Conservation (phyloP, 2,113 vertebrate genomes). For the Oenanthe oenanthe region DNA sequence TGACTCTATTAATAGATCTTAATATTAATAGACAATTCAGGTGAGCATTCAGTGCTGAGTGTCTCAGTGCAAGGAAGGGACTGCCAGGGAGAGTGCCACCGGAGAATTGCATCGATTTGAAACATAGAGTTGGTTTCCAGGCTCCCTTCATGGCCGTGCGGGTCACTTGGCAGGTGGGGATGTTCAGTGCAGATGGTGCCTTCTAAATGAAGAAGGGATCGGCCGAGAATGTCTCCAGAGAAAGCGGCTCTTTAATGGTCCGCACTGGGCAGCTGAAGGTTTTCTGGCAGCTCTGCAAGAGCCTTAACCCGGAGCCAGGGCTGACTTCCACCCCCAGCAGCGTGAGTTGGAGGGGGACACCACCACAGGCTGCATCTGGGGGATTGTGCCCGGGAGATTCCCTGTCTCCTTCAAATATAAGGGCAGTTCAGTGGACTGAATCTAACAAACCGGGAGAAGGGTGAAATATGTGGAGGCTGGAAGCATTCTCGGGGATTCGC, state of each 20-base stretch:
- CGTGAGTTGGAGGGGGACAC: neutral
- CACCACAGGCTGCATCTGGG: neutral
- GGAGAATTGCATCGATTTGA: neutral
- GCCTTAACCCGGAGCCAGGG: neutral
- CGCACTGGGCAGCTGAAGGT: neutral
- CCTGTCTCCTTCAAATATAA: neutral
- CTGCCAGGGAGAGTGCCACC: neutral
- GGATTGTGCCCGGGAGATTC: neutral
- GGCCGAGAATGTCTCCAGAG: neutral
- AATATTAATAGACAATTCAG: neutral
- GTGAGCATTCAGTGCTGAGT: neutral
- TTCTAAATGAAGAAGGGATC: neutral
- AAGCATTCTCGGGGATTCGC: neutral
- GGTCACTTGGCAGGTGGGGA: neutral
- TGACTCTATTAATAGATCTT: neutral
- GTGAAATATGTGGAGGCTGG: neutral
- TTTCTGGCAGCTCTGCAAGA: neutral
- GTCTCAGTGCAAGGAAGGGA: neutral
- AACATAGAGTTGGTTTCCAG: neutral
- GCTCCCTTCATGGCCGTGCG: neutral
- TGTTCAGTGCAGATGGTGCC: neutral
- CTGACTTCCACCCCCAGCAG: neutral
- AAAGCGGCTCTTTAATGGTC: neutral
- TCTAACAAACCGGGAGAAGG: neutral
- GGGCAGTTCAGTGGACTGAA: neutral